A percentile compares a stretch with the other conserved stretches of the same genome.
Conservation (phyloP, 2,888 invertebrate species). For the Cantharis rustica region DNA sequence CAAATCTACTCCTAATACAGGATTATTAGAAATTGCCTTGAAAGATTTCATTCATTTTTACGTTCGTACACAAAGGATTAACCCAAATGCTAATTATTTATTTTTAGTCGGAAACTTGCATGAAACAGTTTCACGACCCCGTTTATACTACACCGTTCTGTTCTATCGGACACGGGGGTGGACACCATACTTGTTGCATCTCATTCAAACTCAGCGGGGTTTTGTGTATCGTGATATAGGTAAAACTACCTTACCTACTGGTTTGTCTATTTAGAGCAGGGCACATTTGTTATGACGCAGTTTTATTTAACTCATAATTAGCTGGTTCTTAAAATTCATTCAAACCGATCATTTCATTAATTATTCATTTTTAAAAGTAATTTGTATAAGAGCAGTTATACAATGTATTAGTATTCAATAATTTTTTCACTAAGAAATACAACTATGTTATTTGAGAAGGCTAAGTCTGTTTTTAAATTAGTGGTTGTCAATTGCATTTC, state of each 20-base stretch:
- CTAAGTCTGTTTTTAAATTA: not conserved
- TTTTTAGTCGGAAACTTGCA: not conserved
- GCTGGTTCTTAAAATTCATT: not conserved
- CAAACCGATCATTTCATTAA: too few relatives aligned
- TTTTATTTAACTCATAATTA: not conserved
- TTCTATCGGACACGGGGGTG: constrained; percentile 29
- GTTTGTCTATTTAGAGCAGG: constrained; percentile 8
- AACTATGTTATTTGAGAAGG: not conserved
- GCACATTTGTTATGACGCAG: constrained; percentile 5
- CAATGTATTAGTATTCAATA: not conserved
- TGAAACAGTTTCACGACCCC: not conserved
- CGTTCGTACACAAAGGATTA: not conserved
- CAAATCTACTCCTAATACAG: too few relatives aligned
- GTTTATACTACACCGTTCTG: constrained; percentile 19
- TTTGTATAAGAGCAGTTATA: not conserved
- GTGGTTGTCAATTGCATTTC: not conserved
- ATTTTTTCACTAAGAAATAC: not conserved
- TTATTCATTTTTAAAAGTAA: too few relatives aligned
- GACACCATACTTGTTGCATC: constrained; percentile 36
- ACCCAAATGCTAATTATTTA: not conserved
- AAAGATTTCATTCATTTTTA: not conserved
- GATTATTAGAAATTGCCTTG: not conserved
- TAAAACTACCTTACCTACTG: constrained; percentile 25
- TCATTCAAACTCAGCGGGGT: constrained; percentile 30
- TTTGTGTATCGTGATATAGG: constrained; percentile 32